phyloP scores from a whole-genome alignment of 23 tunicate species.

The Phallusia fumigata region DNA sequence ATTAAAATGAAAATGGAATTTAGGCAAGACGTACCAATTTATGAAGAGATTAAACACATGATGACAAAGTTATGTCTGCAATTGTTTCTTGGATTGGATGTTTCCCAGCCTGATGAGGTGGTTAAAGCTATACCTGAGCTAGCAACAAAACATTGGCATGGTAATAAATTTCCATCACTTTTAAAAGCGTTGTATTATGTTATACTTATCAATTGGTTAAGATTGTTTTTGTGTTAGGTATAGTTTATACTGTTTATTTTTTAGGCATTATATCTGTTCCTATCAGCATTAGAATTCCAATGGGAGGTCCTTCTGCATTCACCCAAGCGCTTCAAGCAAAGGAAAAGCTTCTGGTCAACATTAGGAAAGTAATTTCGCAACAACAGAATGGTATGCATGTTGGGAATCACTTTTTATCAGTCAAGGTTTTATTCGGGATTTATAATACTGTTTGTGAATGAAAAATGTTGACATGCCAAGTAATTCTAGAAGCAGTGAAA shows the following conservation, averaged over 20 bases:
- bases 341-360: constrained; percentile 42
- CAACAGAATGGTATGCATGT: neutral
- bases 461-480: no score
- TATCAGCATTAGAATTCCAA: constrained; percentile 36
- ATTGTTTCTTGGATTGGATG: constrained; percentile 54
- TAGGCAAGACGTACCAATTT: constrained; percentile 24
- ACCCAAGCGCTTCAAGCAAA: constrained; percentile 62
- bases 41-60: constrained; percentile 57
- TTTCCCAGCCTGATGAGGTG: constrained; percentile 4
- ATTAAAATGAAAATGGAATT: no score
- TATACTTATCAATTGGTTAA: no score
- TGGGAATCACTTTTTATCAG: no score
- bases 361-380: constrained; percentile 12
- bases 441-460: no score
- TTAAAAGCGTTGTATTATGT: no score
- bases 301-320: constrained; percentile 49
- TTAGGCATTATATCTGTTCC: constrained; percentile 73
- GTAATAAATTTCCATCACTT: constrained; percentile 21
- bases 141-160: constrained; percentile 94
- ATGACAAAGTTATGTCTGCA: constrained; percentile 72
- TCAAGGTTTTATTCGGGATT: no score
- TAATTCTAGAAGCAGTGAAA: no score
- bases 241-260: no score
- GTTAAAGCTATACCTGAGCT: constrained; percentile 37
- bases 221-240: no score